Evolutionary conservation across 2,888 invertebrate genomes (phyloP).

Genomic region (Clepsis dumicolana): DNA sequence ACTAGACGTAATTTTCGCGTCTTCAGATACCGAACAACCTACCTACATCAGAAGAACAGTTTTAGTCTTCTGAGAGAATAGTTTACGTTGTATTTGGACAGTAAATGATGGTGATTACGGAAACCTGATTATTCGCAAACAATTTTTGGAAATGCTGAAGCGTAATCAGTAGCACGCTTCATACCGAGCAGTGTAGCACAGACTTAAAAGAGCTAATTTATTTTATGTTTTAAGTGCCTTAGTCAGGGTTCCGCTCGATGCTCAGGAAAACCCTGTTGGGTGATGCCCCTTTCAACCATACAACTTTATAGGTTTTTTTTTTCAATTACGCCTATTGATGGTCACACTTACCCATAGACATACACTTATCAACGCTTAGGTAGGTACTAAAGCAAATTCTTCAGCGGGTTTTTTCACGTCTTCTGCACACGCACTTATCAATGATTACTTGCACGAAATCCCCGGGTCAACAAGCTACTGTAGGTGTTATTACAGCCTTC

Average conservation of each 20-base stretch:
- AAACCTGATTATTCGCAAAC: constrained; percentile 15
- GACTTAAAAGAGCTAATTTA: neutral
- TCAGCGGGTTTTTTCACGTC: neutral
- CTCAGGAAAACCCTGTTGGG: neutral
- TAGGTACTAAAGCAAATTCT: too few species aligned
- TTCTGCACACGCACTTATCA: neutral
- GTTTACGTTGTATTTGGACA: constrained; percentile 12
- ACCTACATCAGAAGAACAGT: neutral
- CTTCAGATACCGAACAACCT: neutral
- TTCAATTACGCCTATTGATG: neutral
- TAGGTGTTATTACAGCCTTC: constrained; percentile 3
- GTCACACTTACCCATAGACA: neutral
- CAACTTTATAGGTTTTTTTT: neutral
- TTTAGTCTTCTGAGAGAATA: neutral
- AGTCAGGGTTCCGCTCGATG: neutral
- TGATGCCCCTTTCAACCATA: neutral
- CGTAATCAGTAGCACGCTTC: constrained; percentile 15
- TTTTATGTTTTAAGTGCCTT: neutral
- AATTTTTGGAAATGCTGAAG: neutral
- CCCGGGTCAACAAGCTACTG: constrained; percentile 1
- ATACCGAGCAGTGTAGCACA: neutral
- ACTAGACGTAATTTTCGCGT: too few species aligned
- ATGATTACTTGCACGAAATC: neutral
- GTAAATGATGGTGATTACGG: constrained; percentile 1
- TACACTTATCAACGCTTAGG: neutral